Evolutionary conservation across 2,888 invertebrate genomes (phyloP).

Genomic region (Acleris holmiana): DNA sequence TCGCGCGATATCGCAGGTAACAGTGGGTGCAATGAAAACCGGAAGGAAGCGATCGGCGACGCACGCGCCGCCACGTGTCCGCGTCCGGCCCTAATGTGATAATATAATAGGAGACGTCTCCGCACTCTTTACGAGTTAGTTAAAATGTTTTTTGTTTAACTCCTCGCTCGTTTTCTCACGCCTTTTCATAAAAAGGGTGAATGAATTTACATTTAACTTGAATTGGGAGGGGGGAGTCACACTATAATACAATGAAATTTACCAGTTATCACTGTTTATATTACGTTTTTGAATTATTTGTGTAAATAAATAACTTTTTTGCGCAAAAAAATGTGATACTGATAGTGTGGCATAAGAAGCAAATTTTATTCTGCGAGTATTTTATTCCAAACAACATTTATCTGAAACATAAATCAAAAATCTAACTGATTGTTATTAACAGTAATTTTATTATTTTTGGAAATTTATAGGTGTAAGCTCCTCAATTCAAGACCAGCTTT

Average conservation of each 20-base stretch:
- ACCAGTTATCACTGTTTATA: too few species aligned
- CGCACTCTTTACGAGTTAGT: slow-evolving; percentile 62
- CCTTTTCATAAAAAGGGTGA: slow-evolving; percentile 41
- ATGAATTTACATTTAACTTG: slow-evolving; percentile 5
- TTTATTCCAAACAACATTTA: too few species aligned
- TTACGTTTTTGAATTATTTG: too few species aligned
- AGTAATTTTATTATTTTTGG: too few species aligned
- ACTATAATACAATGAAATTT: background rate
- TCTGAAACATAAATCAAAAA: too few species aligned
- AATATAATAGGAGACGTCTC: slow-evolving; percentile 84
- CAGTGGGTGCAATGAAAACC: slow-evolving; percentile 51
- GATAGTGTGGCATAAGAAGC: too few species aligned
- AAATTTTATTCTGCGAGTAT: too few species aligned
- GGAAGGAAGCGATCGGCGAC: slow-evolving; percentile 76
- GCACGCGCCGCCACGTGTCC: slow-evolving; percentile 76
- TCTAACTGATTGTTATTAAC: too few species aligned
- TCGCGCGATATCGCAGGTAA: slow-evolving; percentile 16
- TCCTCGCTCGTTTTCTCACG: slow-evolving; percentile 58
- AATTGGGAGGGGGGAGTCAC: background rate
- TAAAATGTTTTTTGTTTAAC: slow-evolving; percentile 53
- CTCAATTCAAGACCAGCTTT: too few species aligned
- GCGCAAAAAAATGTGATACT: too few species aligned
- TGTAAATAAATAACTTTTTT: too few species aligned
- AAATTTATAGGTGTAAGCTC: too few species aligned
- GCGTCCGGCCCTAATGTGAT: slow-evolving; percentile 76